Percentiles rank a stretch among this genome's conserved stretches.
These are phyloP conservation scores for Megaptera novaeangliae DNA, from an alignment of 2,113 vertebrate genomes.

Conservation along the genomic window DNA sequence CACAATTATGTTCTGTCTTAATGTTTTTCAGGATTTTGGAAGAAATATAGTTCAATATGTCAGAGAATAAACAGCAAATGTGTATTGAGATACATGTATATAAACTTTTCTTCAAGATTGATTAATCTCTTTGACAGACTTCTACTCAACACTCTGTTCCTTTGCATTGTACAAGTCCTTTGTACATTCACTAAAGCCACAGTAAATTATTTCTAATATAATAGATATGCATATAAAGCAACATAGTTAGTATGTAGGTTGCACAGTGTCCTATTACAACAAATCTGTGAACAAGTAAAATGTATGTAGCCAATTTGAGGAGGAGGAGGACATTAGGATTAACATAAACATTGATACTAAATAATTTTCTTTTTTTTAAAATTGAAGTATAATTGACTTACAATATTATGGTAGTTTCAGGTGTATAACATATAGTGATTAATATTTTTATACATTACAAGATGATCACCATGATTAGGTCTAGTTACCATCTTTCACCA, in stretches of 20 bases:
- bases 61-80: neutral
- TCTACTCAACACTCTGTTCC: neutral
- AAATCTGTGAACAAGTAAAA: neutral
- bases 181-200: neutral
- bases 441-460: neutral
- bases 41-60: neutral
- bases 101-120: neutral
- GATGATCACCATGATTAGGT: neutral
- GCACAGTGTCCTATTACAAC: neutral
- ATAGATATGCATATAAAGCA: neutral
- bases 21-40: neutral
- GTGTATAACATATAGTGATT: neutral
- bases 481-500: neutral
- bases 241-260: neutral
- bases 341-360: neutral
- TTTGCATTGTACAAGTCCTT: neutral
- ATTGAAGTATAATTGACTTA: neutral
- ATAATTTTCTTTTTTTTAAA: neutral
- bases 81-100: neutral
- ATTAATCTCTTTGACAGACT: neutral
- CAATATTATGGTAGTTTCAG: neutral
- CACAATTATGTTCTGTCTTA: neutral
- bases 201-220: neutral
- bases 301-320: neutral
- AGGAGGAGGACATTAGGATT: neutral